Evolutionary conservation across 2,113 vertebrate genomes (phyloP).

Genomic region (Athene cunicularia): DNA sequence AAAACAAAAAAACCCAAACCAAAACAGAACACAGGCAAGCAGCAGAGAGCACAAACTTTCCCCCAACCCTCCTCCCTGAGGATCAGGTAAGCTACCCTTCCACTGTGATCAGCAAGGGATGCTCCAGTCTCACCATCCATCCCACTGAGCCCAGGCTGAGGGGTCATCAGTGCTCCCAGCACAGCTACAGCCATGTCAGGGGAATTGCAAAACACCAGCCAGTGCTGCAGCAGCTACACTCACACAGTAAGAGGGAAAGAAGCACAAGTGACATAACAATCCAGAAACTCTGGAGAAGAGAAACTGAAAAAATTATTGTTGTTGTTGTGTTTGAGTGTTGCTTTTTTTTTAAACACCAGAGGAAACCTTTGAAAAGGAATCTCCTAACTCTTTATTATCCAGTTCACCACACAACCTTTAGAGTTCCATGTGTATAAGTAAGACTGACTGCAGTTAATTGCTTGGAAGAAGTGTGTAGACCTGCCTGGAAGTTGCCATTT

Average conservation of each 20-base stretch:
- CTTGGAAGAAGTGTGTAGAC: not conserved
- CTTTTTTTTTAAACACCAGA: not conserved
- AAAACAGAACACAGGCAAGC: not conserved
- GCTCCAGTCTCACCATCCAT: not conserved
- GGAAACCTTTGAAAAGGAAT: not conserved
- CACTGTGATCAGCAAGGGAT: not conserved
- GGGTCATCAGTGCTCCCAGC: not conserved
- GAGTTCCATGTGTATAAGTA: not conserved
- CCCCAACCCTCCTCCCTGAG: not conserved
- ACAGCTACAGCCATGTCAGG: not conserved
- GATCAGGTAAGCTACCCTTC: not conserved
- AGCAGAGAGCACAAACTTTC: not conserved
- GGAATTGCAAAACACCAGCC: not conserved
- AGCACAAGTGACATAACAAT: not conserved
- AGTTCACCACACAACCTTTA: not conserved
- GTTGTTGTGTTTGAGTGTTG: too few relatives aligned
- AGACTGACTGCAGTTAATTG: not conserved
- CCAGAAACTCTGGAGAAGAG: not conserved
- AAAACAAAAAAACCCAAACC: not conserved
- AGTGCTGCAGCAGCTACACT: not conserved
- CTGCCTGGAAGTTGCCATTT: not conserved
- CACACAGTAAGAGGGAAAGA: not conserved
- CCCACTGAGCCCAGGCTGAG: not conserved
- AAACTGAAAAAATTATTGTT: not conserved
- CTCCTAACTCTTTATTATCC: not conserved